A percentile compares a stretch with the other conserved stretches of the same genome.
phyloP scores from a whole-genome alignment of 2,797 vertebrate genomes.

The Phrynocephalus forsythii region DNA sequence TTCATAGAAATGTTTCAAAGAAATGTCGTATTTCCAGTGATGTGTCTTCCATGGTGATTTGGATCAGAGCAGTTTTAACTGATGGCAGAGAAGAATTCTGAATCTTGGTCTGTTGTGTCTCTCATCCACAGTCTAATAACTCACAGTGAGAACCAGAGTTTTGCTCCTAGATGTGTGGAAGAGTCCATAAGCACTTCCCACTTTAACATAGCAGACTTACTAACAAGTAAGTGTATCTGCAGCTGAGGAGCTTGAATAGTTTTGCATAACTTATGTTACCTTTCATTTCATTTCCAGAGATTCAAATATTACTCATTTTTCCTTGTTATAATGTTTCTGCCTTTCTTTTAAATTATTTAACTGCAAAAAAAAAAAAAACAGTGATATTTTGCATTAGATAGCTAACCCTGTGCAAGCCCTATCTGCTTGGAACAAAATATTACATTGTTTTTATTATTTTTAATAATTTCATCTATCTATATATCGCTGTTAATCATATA shows the following conservation, averaged over 20 bases:
- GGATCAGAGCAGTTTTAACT: slow-evolving; percentile 41
- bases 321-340: background rate
- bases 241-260: background rate
- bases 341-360: background rate
- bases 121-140: background rate
- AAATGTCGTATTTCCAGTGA: slow-evolving; percentile 24
- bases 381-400: background rate
- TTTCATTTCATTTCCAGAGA: background rate
- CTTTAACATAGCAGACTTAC: background rate
- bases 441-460: background rate
- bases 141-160: background rate
- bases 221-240: background rate
- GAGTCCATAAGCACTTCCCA: background rate
- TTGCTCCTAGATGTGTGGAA: background rate
- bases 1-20: slow-evolving; percentile 18
- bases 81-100: slow-evolving; percentile 64
- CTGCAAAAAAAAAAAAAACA: background rate
- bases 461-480: background rate
- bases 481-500: background rate
- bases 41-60: slow-evolving; percentile 38
- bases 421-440: background rate
- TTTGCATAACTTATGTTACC: background rate
- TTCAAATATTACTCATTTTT: background rate
- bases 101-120: background rate
- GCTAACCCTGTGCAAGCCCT: background rate